Percentiles rank a stretch among this genome's conserved stretches.
Conservation (phyloP, 1,140 invertebrate species). For the Aplysia californica region DNA sequence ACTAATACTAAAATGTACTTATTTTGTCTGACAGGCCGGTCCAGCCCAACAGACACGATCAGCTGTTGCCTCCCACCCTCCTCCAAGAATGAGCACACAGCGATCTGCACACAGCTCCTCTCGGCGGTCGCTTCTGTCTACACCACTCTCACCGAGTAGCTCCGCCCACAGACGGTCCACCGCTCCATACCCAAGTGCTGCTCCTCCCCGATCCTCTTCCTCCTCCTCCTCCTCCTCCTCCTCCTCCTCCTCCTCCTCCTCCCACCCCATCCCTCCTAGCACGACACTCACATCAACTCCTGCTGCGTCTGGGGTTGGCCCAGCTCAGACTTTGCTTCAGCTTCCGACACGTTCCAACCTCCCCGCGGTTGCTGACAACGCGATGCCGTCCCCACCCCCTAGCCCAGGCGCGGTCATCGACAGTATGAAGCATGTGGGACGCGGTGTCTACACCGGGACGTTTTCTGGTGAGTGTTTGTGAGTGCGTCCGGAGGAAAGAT, state of each 20-base stretch:
- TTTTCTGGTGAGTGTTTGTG: constrained; percentile 72
- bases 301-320: background rate
- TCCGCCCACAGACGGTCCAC: no score
- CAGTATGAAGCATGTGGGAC: constrained; percentile 92
- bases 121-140: no score
- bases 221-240: background rate
- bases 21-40: no score
- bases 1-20: no score
- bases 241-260: background rate
- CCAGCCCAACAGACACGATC: no score
- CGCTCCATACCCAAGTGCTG: no score
- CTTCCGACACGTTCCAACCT: constrained; percentile 27
- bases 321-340: background rate
- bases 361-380: constrained; percentile 39
- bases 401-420: constrained; percentile 84
- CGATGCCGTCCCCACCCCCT: constrained; percentile 23
- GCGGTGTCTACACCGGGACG: constrained; percentile 77
- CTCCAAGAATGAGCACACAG: no score
- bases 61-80: no score
- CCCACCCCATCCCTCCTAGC: background rate
- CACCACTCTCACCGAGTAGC: no score
- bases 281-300: background rate
- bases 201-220: no score
- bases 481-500: no score
- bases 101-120: no score